Percentiles rank a stretch among this genome's conserved stretches.
These are phyloP conservation scores for Holocentrus rufus DNA, from an alignment of 2,797 vertebrate genomes.

Conservation along the genomic window DNA sequence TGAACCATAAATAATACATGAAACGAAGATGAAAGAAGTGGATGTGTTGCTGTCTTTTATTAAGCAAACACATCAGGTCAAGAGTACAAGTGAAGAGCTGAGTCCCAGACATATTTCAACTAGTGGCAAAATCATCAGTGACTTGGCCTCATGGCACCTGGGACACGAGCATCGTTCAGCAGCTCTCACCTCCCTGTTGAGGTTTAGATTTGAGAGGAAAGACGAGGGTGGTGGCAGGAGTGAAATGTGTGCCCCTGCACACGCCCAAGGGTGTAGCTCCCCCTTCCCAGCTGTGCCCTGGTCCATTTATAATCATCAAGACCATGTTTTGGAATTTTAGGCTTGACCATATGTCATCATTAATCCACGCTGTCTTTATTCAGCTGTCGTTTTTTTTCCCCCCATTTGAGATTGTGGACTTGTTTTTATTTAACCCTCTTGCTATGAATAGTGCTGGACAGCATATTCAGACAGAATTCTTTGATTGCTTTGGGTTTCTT, in stretches of 20 bases:
- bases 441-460: conserved; percentile 45
- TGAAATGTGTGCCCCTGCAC: conserved; percentile 8
- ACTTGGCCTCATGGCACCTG: not conserved
- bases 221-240: not conserved
- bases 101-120: not conserved
- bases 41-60: not conserved
- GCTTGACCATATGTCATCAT: conserved; percentile 22
- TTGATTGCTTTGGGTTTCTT: conserved; percentile 40
- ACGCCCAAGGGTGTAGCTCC: conserved; percentile 44
- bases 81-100: not conserved
- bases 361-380: conserved; percentile 40
- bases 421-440: conserved; percentile 56
- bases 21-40: not conserved
- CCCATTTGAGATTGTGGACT: conserved; percentile 27
- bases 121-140: too few relatives aligned
- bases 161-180: not conserved
- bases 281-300: conserved; percentile 19
- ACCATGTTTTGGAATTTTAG: conserved; percentile 38
- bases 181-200: not conserved
- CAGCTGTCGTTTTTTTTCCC: conserved; percentile 27
- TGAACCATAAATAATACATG: conserved; percentile 22
- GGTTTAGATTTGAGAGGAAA: conserved; percentile 28
- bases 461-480: conserved; percentile 18
- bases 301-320: conserved; percentile 52
- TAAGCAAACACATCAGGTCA: not conserved